Percentiles rank a stretch among this genome's conserved stretches.
Evolutionary conservation across 92 coral and sea anemone species (phyloP).

Genomic region (Porites evermanni): DNA sequence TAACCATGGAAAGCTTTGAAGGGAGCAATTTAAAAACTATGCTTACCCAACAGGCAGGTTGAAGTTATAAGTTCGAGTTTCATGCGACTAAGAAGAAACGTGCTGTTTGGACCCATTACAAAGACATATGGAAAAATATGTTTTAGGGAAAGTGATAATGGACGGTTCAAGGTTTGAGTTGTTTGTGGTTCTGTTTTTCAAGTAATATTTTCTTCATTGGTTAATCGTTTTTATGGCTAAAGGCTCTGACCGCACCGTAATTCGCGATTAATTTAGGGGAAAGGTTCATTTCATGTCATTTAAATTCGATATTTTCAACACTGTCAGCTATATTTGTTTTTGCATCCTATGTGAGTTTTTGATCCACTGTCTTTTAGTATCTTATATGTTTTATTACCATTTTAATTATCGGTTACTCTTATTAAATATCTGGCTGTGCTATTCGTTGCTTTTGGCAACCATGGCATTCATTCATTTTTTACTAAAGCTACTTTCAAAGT

Average conservation of each 20-base stretch:
- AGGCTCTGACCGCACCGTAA: background rate
- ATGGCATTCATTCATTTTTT: background rate
- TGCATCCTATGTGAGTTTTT: background rate
- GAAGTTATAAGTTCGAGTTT: background rate
- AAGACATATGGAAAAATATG: background rate
- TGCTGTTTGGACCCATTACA: background rate
- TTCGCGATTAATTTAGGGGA: background rate
- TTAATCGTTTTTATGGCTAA: background rate
- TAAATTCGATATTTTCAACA: slow-evolving; percentile 8
- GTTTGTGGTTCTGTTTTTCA: background rate
- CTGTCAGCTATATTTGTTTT: background rate
- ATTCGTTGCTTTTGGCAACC: slow-evolving; percentile 53
- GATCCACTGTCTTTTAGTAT: background rate
- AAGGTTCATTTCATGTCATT: background rate
- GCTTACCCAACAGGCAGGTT: background rate
- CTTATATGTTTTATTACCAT: slow-evolving; percentile 5
- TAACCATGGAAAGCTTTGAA: background rate
- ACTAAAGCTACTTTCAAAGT: too few species aligned
- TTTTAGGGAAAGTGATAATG: too few species aligned
- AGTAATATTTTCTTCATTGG: background rate
- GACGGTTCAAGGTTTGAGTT: background rate
- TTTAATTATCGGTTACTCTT: slow-evolving; percentile 21
- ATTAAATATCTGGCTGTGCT: slow-evolving; percentile 31
- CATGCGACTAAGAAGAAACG: background rate
- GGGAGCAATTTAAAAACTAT: background rate